Percentiles rank a stretch among this genome's conserved stretches.
phyloP scores from a whole-genome alignment of 64 coral and sea anemone species.

The Pachyseris speciosa region DNA sequence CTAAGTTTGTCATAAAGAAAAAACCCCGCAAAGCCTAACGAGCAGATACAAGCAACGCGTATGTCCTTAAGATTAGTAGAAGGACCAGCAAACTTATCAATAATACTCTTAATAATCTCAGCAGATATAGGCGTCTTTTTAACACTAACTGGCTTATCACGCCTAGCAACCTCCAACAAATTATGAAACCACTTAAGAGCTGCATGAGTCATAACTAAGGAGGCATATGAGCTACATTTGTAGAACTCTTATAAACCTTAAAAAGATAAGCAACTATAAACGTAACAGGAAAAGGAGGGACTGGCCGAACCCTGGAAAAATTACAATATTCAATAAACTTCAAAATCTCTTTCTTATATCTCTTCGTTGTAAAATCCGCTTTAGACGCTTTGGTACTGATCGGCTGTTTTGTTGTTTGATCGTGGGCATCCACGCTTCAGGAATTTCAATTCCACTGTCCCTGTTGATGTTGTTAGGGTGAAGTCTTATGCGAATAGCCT shows the following conservation, averaged over 20 bases:
- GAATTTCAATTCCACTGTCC: too few relatives aligned
- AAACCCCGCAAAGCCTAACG: slow-evolving; percentile 63
- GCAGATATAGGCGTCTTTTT: slow-evolving; percentile 32
- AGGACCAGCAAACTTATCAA: slow-evolving; percentile 7
- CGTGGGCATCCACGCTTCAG: too few relatives aligned
- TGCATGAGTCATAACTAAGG: slow-evolving; percentile 29
- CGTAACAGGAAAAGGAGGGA: slow-evolving; percentile 9
- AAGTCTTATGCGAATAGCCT: too few relatives aligned
- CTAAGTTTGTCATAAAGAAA: slow-evolving; percentile 55
- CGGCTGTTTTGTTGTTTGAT: too few relatives aligned
- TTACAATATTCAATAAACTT: slow-evolving; percentile 53
- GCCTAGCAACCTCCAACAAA: slow-evolving; percentile 28
- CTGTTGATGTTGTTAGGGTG: too few relatives aligned
- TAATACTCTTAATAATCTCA: slow-evolving; percentile 36
- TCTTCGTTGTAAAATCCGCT: not conserved
- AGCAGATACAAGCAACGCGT: slow-evolving; percentile 59
- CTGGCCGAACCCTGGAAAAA: not conserved
- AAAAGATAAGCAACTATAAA: slow-evolving; percentile 40
- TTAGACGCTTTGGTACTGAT: not conserved
- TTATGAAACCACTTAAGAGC: slow-evolving; percentile 58
- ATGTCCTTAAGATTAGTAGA: slow-evolving; percentile 48
- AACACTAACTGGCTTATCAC: slow-evolving; percentile 16
- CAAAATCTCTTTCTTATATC: slow-evolving; percentile 67
- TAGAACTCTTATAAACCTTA: slow-evolving; percentile 49
- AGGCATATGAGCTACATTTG: slow-evolving; percentile 50